Conservation (phyloP, 2,888 invertebrate genomes). For the Camponotus fellah region DNA sequence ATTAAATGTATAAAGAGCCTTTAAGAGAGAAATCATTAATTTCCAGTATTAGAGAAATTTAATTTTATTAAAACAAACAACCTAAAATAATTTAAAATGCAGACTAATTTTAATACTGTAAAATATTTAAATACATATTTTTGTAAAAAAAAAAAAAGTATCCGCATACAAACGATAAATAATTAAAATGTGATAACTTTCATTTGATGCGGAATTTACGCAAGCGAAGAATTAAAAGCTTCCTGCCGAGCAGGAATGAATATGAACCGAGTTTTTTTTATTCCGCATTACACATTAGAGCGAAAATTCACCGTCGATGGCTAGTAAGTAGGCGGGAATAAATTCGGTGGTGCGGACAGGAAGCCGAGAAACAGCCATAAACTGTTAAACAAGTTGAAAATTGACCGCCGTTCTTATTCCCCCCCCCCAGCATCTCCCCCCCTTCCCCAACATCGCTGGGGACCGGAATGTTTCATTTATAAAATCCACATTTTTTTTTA, state of each 20-base stretch:
- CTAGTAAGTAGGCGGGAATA: slow-evolving; percentile 46
- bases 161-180: neutral
- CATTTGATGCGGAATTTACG: neutral
- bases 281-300: slow-evolving; percentile 3
- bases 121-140: neutral
- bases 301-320: slow-evolving; percentile 7
- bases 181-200: slow-evolving; percentile 29
- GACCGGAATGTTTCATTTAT: slow-evolving; percentile 77
- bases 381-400: slow-evolving; percentile 72
- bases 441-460: slow-evolving; percentile 37
- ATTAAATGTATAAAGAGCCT: neutral
- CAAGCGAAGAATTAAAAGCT: slow-evolving; percentile 9
- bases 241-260: neutral
- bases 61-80: neutral
- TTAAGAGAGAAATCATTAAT: no score
- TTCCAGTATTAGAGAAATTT: neutral
- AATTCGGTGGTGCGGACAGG: slow-evolving; percentile 44
- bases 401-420: slow-evolving; percentile 72
- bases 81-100: no score
- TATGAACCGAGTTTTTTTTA: neutral
- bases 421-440: slow-evolving; percentile 72
- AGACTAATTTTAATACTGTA: neutral
- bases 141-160: neutral
- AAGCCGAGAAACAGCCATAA: slow-evolving; percentile 45
- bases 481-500: slow-evolving; percentile 75